Percentiles rank a stretch among this genome's conserved stretches.
Conservation (phyloP, 2,888 invertebrate genomes). For the Epirrita christyi region DNA sequence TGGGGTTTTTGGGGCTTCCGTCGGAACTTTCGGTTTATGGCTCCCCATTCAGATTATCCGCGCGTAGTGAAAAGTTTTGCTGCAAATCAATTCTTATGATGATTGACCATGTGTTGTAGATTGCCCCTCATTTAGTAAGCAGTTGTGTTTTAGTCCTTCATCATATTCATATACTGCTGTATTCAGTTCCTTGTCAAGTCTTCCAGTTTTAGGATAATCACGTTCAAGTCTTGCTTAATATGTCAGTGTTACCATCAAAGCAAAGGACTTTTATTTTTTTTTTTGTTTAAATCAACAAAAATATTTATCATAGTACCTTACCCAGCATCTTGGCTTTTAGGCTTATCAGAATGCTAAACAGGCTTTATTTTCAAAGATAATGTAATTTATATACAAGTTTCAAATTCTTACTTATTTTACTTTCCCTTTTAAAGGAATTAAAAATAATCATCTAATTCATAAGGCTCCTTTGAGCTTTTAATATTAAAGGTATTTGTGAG, state of each 20-base stretch:
- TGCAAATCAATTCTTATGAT: no score
- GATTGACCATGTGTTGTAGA: no score
- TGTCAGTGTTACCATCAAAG: no score
- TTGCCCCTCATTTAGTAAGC: no score
- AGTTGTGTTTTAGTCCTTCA: no score
- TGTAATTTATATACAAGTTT: not conserved
- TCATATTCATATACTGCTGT: no score
- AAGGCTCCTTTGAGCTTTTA: not conserved
- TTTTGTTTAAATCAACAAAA: no score
- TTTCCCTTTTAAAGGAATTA: not conserved
- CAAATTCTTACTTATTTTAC: slow-evolving; percentile 3
- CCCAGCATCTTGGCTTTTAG: not conserved
- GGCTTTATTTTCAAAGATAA: not conserved
- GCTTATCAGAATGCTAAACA: not conserved
- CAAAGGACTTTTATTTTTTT: no score
- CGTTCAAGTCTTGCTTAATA: no score
- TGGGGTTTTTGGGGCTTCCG: not conserved
- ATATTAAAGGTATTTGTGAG: not conserved
- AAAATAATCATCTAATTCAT: not conserved
- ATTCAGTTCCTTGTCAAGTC: no score
- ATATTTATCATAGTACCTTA: no score
- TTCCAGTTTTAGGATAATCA: no score
- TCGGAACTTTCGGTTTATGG: not conserved
- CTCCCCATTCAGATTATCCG: not conserved
- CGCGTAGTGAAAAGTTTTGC: not conserved